These are phyloP conservation scores for Anagrus nilaparvatae DNA, from an alignment of 1,140 invertebrate species.

Conservation along the genomic window DNA sequence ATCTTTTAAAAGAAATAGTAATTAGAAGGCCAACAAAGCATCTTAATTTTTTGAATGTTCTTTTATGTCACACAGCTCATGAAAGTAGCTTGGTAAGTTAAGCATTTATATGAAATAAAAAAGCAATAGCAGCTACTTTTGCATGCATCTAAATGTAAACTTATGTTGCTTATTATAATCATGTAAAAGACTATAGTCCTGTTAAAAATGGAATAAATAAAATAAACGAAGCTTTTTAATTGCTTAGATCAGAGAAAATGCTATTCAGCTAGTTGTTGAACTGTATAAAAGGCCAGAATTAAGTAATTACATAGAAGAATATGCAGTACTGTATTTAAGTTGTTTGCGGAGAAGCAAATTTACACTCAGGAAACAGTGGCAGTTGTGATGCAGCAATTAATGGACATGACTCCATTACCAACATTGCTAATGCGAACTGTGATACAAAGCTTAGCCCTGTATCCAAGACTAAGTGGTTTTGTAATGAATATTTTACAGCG, in stretches of 20 bases:
- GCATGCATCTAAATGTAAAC: too few species aligned
- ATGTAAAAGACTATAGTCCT: too few species aligned
- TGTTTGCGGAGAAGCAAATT: constrained; percentile 76
- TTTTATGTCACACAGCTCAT: constrained; percentile 61
- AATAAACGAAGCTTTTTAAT: constrained; percentile 9
- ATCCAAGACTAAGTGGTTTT: constrained; percentile 80
- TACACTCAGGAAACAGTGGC: constrained; percentile 81
- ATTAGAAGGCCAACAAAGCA: constrained; percentile 68
- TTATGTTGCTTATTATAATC: too few species aligned
- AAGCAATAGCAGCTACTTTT: too few species aligned
- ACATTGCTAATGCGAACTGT: constrained; percentile 93
- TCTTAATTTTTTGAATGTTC: constrained; percentile 56
- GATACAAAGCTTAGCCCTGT: constrained; percentile 82
- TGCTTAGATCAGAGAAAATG: constrained; percentile 57
- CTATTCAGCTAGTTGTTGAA: constrained; percentile 65
- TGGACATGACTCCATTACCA: constrained; percentile 82
- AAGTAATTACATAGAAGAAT: constrained; percentile 69
- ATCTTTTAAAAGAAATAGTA: constrained; percentile 70
- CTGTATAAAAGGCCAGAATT: constrained; percentile 64
- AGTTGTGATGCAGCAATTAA: constrained; percentile 82
- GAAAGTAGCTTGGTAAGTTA: constrained; percentile 52
- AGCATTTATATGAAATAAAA: constrained; percentile 1
- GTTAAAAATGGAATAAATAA: too few species aligned
- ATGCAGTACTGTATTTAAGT: constrained; percentile 64
- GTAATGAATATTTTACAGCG: constrained; percentile 88